Conservation (phyloP, 2,113 vertebrate genomes). For the Beaufortia kweichowensis region DNA sequence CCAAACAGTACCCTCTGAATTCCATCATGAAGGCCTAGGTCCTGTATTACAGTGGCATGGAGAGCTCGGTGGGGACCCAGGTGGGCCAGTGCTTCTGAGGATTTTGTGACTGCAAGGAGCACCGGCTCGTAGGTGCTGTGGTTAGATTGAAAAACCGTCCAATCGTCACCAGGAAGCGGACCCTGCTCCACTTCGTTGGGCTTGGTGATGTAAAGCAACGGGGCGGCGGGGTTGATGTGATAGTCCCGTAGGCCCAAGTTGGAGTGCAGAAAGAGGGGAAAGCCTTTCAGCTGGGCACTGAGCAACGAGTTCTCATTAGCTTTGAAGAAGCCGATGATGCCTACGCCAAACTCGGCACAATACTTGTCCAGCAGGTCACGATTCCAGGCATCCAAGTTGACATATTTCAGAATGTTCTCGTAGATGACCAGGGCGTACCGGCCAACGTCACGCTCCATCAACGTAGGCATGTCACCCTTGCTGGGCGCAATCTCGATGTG, state of each 20-base stretch:
- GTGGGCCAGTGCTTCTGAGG: slow-evolving; percentile 81
- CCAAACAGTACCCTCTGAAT: slow-evolving; percentile 95
- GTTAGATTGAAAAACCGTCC: slow-evolving; percentile 98
- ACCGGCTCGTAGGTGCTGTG: slow-evolving; percentile 96
- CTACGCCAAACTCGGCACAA: slow-evolving; percentile 91
- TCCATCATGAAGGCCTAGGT: slow-evolving; percentile 91
- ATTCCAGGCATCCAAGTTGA: slow-evolving; percentile 96
- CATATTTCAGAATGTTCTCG: slow-evolving; percentile 95
- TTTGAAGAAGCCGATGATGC: slow-evolving; percentile 94
- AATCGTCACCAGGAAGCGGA: slow-evolving; percentile 91
- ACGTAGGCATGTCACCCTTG: slow-evolving; percentile 93
- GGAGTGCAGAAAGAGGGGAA: slow-evolving; percentile 93
- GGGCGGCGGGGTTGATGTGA: slow-evolving; percentile 90
- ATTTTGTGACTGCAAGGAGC: slow-evolving; percentile 88
- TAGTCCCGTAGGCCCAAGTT: slow-evolving; percentile 92
- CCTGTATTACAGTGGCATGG: slow-evolving; percentile 93
- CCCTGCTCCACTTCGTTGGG: slow-evolving; percentile 94
- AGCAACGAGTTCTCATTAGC: slow-evolving; percentile 94
- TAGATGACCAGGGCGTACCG: slow-evolving; percentile 93
- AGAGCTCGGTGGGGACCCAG: slow-evolving; percentile 76
- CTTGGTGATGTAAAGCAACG: slow-evolving; percentile 89
- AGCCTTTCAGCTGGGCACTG: slow-evolving; percentile 96
- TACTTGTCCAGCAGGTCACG: slow-evolving; percentile 94
- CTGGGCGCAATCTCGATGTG: slow-evolving; percentile 90
- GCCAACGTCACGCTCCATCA: slow-evolving; percentile 86